Evolutionary conservation across 2,113 vertebrate genomes (phyloP).

Genomic region (Otocyon megalotis): DNA sequence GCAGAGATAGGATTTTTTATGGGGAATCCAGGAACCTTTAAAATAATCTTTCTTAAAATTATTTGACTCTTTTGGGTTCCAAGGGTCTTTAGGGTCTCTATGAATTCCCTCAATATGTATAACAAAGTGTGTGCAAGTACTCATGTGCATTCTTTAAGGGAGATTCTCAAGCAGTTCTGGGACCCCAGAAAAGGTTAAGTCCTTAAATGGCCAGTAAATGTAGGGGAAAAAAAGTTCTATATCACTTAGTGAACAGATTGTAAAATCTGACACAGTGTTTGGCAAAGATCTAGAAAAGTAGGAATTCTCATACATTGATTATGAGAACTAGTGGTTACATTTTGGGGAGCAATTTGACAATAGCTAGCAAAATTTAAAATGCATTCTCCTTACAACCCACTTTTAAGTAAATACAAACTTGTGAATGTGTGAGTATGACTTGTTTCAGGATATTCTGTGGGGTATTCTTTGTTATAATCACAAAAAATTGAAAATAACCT

Average conservation of each 20-base stretch:
- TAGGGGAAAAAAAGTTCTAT: neutral
- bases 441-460: neutral
- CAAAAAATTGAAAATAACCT: neutral
- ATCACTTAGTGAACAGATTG: neutral
- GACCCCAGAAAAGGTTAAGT: neutral
- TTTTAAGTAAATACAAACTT: constrained; percentile 41
- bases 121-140: neutral
- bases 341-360: neutral
- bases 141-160: neutral
- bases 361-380: neutral
- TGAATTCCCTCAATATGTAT: neutral
- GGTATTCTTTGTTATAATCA: neutral
- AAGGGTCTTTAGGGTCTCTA: neutral
- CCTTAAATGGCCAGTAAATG: neutral
- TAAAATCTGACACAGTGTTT: constrained; percentile 14
- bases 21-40: neutral
- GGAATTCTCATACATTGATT: neutral
- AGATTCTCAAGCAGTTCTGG: neutral
- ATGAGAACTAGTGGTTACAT: neutral
- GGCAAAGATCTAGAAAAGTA: constrained; percentile 1
- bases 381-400: neutral
- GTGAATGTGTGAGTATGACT: neutral
- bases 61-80: too few relatives aligned
- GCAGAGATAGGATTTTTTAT: constrained; percentile 7
- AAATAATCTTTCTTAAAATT: constrained; percentile 2